A percentile compares a stretch with the other conserved stretches of the same genome.
These are phyloP conservation scores for Calliopsis andreniformis DNA, from an alignment of 1,140 invertebrate genomes.

Conservation along the genomic window DNA sequence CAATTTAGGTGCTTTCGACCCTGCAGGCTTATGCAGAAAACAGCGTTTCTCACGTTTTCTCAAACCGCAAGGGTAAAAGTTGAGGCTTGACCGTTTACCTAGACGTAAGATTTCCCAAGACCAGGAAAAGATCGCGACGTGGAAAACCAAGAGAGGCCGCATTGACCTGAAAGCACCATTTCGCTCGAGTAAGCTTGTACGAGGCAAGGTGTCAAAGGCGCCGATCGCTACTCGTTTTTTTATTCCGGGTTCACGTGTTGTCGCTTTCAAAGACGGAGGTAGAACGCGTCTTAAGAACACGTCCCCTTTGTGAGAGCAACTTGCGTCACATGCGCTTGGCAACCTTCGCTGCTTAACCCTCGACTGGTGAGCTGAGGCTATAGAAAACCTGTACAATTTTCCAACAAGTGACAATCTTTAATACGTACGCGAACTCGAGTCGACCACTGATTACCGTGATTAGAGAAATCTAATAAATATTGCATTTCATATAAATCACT, in stretches of 20 bases:
- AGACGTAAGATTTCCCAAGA: not conserved
- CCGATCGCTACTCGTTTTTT: slow-evolving; percentile 63
- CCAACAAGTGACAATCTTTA: too few relatives aligned
- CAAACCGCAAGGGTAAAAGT: too few relatives aligned
- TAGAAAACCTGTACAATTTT: too few relatives aligned
- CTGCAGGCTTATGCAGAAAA: too few relatives aligned
- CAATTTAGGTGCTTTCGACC: too few relatives aligned
- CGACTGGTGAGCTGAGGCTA: too few relatives aligned
- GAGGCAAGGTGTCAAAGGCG: slow-evolving; percentile 69
- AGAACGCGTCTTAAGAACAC: slow-evolving; percentile 14
- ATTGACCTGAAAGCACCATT: not conserved
- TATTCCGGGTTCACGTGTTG: slow-evolving; percentile 18
- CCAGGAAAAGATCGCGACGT: not conserved
- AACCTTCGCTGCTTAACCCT: too few relatives aligned
- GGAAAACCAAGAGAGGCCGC: slow-evolving; percentile 24
- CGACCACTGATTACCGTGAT: too few relatives aligned
- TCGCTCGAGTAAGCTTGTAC: slow-evolving; percentile 55
- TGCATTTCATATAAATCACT: too few relatives aligned
- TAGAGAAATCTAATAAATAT: too few relatives aligned
- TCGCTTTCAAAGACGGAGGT: not conserved
- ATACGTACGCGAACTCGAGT: too few relatives aligned
- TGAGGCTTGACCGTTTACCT: not conserved
- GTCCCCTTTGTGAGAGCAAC: not conserved
- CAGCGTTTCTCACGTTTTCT: too few relatives aligned
- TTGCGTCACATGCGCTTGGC: not conserved